These are phyloP conservation scores for Anguilla japonica DNA, from an alignment of 2,113 vertebrate genomes.

Conservation along the genomic window DNA sequence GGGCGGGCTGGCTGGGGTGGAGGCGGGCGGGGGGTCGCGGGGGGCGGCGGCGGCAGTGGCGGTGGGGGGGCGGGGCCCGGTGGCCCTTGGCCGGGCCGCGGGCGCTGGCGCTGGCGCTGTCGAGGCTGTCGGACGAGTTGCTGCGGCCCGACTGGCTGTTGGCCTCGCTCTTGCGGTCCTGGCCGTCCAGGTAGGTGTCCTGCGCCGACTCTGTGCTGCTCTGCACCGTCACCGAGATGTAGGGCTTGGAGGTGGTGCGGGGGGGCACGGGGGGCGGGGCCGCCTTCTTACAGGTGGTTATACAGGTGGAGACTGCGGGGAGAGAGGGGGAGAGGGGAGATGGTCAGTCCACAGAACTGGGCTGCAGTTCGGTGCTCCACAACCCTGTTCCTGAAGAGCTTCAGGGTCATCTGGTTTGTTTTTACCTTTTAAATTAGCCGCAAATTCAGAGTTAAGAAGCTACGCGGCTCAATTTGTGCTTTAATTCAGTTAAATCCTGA, in stretches of 20 bases:
- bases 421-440: background rate
- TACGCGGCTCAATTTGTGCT: background rate
- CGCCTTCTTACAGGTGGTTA: slow-evolving; percentile 94
- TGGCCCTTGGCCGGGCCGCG: slow-evolving; percentile 85
- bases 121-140: slow-evolving; percentile 95
- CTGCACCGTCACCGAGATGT: slow-evolving; percentile 97
- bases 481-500: background rate
- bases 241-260: slow-evolving; percentile 95
- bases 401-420: background rate
- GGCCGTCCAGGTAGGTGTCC: slow-evolving; percentile 94
- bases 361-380: background rate
- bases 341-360: background rate
- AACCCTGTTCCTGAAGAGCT: too few relatives aligned
- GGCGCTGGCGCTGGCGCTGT: slow-evolving; percentile 90
- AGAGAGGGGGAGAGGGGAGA: slow-evolving; percentile 21
- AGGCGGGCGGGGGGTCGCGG: slow-evolving; percentile 73
- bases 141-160: slow-evolving; percentile 96
- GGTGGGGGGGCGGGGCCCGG: slow-evolving; percentile 53
- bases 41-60: slow-evolving; percentile 68
- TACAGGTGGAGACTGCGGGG: slow-evolving; percentile 86
- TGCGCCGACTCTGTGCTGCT: slow-evolving; percentile 98
- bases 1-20: slow-evolving; percentile 56
- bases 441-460: background rate
- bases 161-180: slow-evolving; percentile 90
- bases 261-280: slow-evolving; percentile 96